Conservation (phyloP, 2,797 vertebrate species). For the Hoplostethus atlanticus region DNA sequence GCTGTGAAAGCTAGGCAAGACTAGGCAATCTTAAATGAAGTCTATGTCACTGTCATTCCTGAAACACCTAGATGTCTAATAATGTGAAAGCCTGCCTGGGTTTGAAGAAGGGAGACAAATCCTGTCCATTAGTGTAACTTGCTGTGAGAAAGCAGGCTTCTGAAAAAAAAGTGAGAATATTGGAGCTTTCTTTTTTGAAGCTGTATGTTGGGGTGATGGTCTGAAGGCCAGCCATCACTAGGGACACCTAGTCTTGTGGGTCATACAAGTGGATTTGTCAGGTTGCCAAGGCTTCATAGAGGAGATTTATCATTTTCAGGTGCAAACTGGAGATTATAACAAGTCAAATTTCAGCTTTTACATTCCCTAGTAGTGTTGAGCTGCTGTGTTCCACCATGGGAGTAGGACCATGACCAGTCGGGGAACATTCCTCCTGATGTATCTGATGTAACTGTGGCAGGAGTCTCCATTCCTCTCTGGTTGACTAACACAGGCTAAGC, state of each 20-base stretch:
- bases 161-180: conserved; percentile 19
- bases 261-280: conserved; percentile 64
- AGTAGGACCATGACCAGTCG: conserved; percentile 29
- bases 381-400: conserved; percentile 44
- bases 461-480: conserved; percentile 40
- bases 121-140: conserved; percentile 13
- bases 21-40: conserved; percentile 21
- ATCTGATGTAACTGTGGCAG: conserved; percentile 25
- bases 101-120: conserved; percentile 20
- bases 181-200: conserved; percentile 49
- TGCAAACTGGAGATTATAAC: conserved; percentile 66
- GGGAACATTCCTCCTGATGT: conserved; percentile 8
- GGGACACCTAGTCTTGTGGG: background rate
- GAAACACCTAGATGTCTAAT: conserved; percentile 25
- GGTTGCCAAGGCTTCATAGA: conserved; percentile 51
- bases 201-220: too few relatives aligned
- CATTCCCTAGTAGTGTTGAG: conserved; percentile 45
- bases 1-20: conserved; percentile 40
- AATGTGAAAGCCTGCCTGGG: conserved; percentile 29
- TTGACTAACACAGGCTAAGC: conserved; percentile 59
- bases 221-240: too few relatives aligned
- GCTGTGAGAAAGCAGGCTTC: background rate
- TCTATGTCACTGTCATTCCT: conserved; percentile 37
- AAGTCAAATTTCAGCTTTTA: conserved; percentile 54
- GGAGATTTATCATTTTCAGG: conserved; percentile 67